Conservation (phyloP, 2,797 vertebrate species). For the Danio albolineatus region DNA sequence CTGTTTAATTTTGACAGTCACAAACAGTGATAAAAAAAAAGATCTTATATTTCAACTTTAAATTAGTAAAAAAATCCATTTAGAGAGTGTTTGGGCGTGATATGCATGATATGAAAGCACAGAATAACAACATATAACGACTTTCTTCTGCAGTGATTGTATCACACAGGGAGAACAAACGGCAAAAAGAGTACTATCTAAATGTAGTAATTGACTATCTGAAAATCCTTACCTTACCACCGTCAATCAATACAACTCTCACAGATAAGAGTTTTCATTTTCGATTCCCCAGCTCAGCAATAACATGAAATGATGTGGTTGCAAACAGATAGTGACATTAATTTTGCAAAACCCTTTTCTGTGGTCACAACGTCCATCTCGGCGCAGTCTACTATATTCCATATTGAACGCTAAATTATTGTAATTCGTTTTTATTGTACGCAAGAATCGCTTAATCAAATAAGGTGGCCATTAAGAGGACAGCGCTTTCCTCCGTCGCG, state of each 20-base stretch:
- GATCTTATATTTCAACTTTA: constrained; percentile 6
- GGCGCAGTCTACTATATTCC: neutral
- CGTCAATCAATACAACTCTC: constrained; percentile 54
- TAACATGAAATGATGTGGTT: constrained; percentile 60
- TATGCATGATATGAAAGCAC: constrained; percentile 19
- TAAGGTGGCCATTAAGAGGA: constrained; percentile 51
- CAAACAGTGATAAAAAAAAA: constrained; percentile 2
- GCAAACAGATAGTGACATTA: constrained; percentile 61
- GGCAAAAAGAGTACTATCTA: constrained; percentile 50
- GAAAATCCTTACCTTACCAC: constrained; percentile 58
- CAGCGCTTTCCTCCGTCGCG: constrained; percentile 35
- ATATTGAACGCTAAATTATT: constrained; percentile 31
- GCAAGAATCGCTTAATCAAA: constrained; percentile 52
- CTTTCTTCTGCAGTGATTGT: constrained; percentile 35
- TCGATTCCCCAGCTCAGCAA: constrained; percentile 52
- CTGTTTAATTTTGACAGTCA: neutral
- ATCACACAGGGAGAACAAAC: constrained; percentile 41
- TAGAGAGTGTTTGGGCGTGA: constrained; percentile 8
- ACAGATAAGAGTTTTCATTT: constrained; percentile 62
- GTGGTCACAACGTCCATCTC: constrained; percentile 36
- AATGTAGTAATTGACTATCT: constrained; percentile 59
- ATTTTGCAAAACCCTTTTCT: constrained; percentile 52
- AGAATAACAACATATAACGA: constrained; percentile 29
- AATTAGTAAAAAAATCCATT: constrained; percentile 13
- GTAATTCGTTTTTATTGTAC: constrained; percentile 38